Base-by-base conservation (phyloP, 2,113 vertebrate species). In the Pluvialis apricaria region DNA sequence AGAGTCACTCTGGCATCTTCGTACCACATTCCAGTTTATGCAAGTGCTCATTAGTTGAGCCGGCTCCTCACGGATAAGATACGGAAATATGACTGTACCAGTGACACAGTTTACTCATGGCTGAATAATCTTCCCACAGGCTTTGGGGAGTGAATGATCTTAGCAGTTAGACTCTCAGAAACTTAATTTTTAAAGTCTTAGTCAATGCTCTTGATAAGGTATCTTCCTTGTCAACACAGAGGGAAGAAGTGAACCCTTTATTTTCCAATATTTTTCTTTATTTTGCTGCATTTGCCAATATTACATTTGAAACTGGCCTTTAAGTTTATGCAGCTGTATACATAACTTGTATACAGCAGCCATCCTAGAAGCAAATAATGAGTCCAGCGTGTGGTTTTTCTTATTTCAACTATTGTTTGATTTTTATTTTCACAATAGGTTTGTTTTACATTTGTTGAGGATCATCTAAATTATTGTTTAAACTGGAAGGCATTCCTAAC, bases 61-160 rank as follows among this genome's bases (percentile, higher is more conserved):
- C 5, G 6, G 45, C 40, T 93, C 60, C 60, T 91, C 69, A 62
- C 58, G 92, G 92, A 92, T 86, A 95, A 95, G 95, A 92, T 86
- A 94, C 0, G 2, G 82, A 91, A 92, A 66, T 28, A 75, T 24
- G 44, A 49, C 66, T 69, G 34, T 58, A 45, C 66, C 77, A 75
- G 42, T 84, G 57, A 58, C 75, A 85, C 10, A 24, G 21, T 72
- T 49, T 60, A 4, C 60, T 86, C 71, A 62, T 13, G 51, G 69
- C 71, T 84, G 77, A 92, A 81, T 36, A 55, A 89, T 52, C 68
- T 94, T 94, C 65, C 95, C 83, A 86, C 4, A 4, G 86, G 72
- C 88, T 90, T 62, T 42, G 51, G 31, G n/a, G 60, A 54, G 36
- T 76, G 75, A 77, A 62, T 32, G 36, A n/a, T 88, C 51, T 66